Conservation (phyloP, 2,113 vertebrate species). For the Paracyprichromis sp. region DNA sequence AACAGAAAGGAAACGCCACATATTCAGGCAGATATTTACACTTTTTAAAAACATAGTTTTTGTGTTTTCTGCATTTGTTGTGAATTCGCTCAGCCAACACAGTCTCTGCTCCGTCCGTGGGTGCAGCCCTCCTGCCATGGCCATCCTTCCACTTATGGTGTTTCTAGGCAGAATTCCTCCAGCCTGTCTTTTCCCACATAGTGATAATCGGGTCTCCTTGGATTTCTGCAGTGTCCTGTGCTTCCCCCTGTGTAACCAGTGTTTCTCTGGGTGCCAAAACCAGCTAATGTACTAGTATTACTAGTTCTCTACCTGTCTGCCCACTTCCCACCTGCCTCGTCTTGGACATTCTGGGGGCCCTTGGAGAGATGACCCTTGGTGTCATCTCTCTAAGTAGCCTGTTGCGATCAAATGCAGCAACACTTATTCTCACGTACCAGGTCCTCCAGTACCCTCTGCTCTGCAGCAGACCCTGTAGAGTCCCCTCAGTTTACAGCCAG, state of each 20-base stretch:
- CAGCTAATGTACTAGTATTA: not conserved
- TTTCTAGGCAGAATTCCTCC: not conserved
- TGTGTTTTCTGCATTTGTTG: not conserved
- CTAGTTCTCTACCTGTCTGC: not conserved
- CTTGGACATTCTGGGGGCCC: fast-evolving
- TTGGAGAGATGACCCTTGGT: not conserved
- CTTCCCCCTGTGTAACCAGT: not conserved
- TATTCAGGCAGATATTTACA: not conserved
- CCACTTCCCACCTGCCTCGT: not conserved
- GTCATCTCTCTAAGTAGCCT: not conserved
- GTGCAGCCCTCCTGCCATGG: not conserved
- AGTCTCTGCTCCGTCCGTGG: not conserved
- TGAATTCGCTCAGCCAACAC: not conserved
- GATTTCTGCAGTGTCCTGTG: not conserved
- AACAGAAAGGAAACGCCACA: not conserved
- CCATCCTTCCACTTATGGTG: not conserved
- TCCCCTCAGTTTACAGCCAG: not conserved
- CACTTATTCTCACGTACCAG: not conserved
- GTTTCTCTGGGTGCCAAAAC: not conserved
- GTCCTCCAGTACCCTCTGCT: not conserved
- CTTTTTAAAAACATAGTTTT: not conserved
- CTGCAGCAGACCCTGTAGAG: not conserved
- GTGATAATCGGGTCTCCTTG: not conserved
- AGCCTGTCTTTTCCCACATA: not conserved
- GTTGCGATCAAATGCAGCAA: not conserved